Conservation (phyloP, 2,888 invertebrate species). For the Alloscopus bannaensis region DNA sequence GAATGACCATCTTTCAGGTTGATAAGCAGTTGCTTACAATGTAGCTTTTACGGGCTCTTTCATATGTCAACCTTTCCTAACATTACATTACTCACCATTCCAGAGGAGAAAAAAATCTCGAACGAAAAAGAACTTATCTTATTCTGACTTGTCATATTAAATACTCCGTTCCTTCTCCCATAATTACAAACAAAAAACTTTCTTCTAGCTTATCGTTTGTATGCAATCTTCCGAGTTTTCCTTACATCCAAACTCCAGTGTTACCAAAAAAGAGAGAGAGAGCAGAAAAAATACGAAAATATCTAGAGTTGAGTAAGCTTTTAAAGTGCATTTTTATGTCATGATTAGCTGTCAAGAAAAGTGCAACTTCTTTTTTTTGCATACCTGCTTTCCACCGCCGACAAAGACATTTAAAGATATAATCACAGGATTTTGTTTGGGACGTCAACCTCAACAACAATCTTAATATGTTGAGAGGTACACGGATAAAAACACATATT, state of each 20-base stretch:
- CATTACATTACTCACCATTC: constrained; percentile 39
- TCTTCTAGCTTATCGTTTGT: constrained; percentile 13
- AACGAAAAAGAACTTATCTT: constrained; percentile 19
- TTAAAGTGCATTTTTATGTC: constrained; percentile 62
- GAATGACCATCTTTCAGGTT: constrained; percentile 39
- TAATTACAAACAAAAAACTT: not conserved
- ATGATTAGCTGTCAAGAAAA: constrained; percentile 51
- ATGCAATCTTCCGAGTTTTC: not conserved
- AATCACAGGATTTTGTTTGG: constrained; percentile 23
- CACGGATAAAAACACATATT: too few species aligned
- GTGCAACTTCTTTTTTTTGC: constrained; percentile 37
- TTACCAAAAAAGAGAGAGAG: too few species aligned
- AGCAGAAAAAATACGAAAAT: too few species aligned
- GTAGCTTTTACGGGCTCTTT: constrained; percentile 5
- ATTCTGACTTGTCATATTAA: constrained; percentile 35
- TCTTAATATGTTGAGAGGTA: too few species aligned
- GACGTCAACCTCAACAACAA: constrained; percentile 32
- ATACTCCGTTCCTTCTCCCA: not conserved
- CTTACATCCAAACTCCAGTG: too few species aligned
- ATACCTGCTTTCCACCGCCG: not conserved
- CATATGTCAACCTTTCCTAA: constrained; percentile 20
- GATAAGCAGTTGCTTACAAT: constrained; percentile 31
- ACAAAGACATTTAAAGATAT: constrained; percentile 20
- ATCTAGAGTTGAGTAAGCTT: constrained; percentile 22
- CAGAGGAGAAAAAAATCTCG: constrained; percentile 11